phyloP scores from a whole-genome alignment of 2,113 vertebrate genomes.

The Scomber scombrus region DNA sequence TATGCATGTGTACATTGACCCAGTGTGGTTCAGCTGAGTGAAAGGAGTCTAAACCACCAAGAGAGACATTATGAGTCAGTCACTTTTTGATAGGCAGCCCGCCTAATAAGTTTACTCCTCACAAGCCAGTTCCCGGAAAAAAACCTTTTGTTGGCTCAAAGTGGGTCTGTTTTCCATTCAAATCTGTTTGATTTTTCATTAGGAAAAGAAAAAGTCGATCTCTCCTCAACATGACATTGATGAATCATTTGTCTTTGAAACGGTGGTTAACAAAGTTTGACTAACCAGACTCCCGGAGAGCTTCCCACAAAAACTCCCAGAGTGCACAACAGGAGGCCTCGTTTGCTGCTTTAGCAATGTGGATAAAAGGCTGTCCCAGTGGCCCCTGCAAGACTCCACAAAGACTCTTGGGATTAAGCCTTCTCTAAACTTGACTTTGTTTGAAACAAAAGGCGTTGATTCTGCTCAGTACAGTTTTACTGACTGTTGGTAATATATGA shows the following conservation, averaged over 20 bases:
- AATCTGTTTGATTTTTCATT: slow-evolving; percentile 59
- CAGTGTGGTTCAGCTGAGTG: slow-evolving; percentile 15
- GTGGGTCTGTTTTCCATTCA: slow-evolving; percentile 50
- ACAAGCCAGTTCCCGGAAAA: slow-evolving; percentile 46
- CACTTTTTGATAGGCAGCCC: slow-evolving; percentile 29
- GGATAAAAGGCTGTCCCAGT: slow-evolving; percentile 51
- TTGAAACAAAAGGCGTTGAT: slow-evolving; percentile 51
- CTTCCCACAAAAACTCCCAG: slow-evolving; percentile 61
- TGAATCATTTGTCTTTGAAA: slow-evolving; percentile 73
- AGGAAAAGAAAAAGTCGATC: slow-evolving; percentile 27
- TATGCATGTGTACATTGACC: background rate
- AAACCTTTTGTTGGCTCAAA: slow-evolving; percentile 30
- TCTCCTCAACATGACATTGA: slow-evolving; percentile 47
- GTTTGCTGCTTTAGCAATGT: slow-evolving; percentile 41
- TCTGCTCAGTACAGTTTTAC: slow-evolving; percentile 29
- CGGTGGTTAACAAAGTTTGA: slow-evolving; percentile 61
- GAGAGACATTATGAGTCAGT: slow-evolving; percentile 40
- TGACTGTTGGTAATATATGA: slow-evolving; percentile 26
- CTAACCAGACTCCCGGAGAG: slow-evolving; percentile 67
- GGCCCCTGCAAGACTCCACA: slow-evolving; percentile 24
- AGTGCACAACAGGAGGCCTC: slow-evolving; percentile 55
- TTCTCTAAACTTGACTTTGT: slow-evolving; percentile 55
- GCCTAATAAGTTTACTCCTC: slow-evolving; percentile 13
- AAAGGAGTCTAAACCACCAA: slow-evolving; percentile 34
- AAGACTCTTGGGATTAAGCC: slow-evolving; percentile 39